A percentile compares a stretch with the other conserved stretches of the same genome.
phyloP scores from a whole-genome alignment of 2,797 vertebrate species.

The Spea hammondii region DNA sequence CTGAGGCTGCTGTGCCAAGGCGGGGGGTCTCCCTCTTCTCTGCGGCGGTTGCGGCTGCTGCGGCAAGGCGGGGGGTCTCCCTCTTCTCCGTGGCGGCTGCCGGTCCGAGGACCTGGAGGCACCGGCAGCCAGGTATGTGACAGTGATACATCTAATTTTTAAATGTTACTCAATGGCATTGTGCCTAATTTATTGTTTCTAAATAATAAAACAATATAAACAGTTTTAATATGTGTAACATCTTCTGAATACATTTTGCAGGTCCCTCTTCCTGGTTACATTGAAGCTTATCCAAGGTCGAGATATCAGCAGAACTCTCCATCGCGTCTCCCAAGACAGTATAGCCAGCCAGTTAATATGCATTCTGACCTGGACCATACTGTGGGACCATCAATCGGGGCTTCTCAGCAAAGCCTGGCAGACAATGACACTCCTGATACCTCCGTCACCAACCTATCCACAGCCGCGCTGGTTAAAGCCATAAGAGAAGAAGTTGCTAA shows the following conservation, averaged over 20 bases:
- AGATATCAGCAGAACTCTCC: slow-evolving; percentile 88
- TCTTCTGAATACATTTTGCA: slow-evolving; percentile 52
- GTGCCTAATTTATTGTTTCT: no score
- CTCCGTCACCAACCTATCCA: slow-evolving; percentile 90
- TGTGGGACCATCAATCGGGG: slow-evolving; percentile 67
- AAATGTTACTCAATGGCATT: no score
- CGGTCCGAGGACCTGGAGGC: no score
- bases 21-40: no score
- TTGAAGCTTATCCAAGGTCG: slow-evolving; percentile 90
- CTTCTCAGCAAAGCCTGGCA: slow-evolving; percentile 83
- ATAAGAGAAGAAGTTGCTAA: slow-evolving; percentile 97
- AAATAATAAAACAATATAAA: no score
- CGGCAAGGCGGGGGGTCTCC: no score
- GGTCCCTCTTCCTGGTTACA: slow-evolving; percentile 94
- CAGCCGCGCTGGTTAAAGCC: slow-evolving; percentile 91
- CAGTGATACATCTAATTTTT: no score
- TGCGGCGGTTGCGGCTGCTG: no score
- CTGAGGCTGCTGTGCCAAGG: no score
- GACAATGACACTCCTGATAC: slow-evolving; percentile 75
- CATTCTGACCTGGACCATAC: slow-evolving; percentile 76
- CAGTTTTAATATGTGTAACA: no score
- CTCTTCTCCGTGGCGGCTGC: no score
- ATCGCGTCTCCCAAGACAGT: slow-evolving; percentile 81
- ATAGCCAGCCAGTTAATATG: slow-evolving; percentile 74
- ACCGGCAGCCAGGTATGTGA: no score